Percentiles rank a stretch among this genome's conserved stretches.
These are phyloP conservation scores for Callinectes sapidus DNA, from an alignment of 2,888 invertebrate species.

Conservation along the genomic window DNA sequence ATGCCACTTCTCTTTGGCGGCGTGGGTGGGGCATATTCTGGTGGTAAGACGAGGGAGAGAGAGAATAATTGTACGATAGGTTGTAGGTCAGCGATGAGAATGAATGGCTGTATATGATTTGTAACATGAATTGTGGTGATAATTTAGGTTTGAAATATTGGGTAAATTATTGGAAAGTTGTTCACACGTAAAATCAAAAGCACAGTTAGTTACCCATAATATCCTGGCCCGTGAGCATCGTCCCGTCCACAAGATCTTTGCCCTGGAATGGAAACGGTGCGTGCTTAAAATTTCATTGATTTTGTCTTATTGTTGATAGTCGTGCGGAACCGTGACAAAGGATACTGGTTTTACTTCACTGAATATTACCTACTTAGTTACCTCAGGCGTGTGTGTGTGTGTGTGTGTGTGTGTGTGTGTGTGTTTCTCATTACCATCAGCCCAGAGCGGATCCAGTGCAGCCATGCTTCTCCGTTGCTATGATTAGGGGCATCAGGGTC, in stretches of 20 bases:
- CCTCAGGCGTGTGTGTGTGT: background rate
- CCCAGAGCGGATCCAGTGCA: slow-evolving; percentile 50
- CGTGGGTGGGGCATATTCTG: slow-evolving; percentile 35
- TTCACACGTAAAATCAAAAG: background rate
- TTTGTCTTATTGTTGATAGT: background rate
- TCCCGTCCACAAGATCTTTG: background rate
- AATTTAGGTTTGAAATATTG: background rate
- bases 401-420: slow-evolving; percentile 27
- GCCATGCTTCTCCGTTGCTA: background rate
- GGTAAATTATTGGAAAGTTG: background rate
- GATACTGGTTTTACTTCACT: background rate
- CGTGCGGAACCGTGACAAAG: background rate
- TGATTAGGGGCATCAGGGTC: slow-evolving; percentile 49
- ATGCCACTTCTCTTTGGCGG: background rate
- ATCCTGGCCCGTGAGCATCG: background rate
- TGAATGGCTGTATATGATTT: background rate
- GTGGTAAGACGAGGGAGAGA: background rate
- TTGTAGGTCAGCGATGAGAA: background rate
- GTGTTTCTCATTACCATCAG: slow-evolving; percentile 34
- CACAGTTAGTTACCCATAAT: background rate
- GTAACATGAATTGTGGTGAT: background rate
- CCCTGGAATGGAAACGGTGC: slow-evolving; percentile 1
- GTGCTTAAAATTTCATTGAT: background rate
- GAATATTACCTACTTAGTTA: background rate
- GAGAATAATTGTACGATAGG: background rate